Evolutionary conservation across 2,113 vertebrate species (phyloP), one percentile per base, ranked within the genome.

Genomic region (Paraplagusia blochii): DNA sequence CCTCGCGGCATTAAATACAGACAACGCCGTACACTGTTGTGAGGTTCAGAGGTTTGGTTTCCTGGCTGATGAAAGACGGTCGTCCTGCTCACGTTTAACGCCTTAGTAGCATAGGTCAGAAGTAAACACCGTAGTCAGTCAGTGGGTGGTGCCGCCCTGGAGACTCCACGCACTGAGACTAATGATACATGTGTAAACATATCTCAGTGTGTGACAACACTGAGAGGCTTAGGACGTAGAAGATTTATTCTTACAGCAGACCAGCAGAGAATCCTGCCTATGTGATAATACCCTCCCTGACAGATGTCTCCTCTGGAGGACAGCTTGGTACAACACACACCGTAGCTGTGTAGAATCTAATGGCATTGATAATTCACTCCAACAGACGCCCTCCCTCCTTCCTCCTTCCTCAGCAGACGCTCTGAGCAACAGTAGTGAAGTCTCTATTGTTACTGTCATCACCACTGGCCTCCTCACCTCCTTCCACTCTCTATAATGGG

Each of bases 381-480:
- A 44, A 55, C 34, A 13, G 40, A n/a, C n/a, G n/a, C n/a, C n/a
- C n/a, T n/a, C n/a, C n/a, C n/a, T n/a, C n/a, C n/a, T n/a, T n/a
- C n/a, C n/a, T n/a, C n/a, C n/a, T n/a, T 38, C 42, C 38, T 29
- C 22, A 4, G 22, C 79, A 68, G 72, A 7, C 7, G 0, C 49
- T 10, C 18, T 49, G 39, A 18, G 58, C 45, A 77, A 81, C 73
- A 79, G 77, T 34, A 13, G 49, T 61, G 57, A 66, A 74, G 63
- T 71, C 57, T 35, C 72, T 68, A 57, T 58, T 61, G 67, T 76
- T 43, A 10, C 17, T 35, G 64, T 22, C 10, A 43, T 22, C 10
- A 43, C 49, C 4, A 18, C 44, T 47, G 55, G 29, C 64, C 53
- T 52, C 14, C 8, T 74, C 75, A 83, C 66, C 76, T 79, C 66